Percentiles rank a stretch among this genome's conserved stretches.
These are phyloP conservation scores for Aphelenchoides fujianensis DNA, from an alignment of 1,140 invertebrate genomes.

Conservation along the genomic window DNA sequence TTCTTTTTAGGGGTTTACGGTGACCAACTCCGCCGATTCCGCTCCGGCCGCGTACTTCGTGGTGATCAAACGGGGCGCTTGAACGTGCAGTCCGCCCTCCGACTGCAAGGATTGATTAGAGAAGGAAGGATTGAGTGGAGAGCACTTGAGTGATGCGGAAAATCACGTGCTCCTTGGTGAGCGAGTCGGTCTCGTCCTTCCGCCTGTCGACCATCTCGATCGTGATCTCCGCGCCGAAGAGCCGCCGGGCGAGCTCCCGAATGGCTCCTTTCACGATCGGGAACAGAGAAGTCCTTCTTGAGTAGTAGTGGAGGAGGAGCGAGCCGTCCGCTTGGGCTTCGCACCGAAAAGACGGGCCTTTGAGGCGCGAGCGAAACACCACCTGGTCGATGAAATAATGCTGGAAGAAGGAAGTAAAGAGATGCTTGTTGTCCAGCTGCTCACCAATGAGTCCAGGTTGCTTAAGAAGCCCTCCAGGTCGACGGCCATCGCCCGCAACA, in stretches of 20 bases:
- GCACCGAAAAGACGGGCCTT: constrained; percentile 63
- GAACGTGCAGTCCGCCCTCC: not conserved
- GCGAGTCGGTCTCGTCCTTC: constrained; percentile 58
- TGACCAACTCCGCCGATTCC: constrained; percentile 2
- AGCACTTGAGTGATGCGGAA: constrained; percentile 57
- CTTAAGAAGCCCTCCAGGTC: constrained; percentile 59
- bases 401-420: not conserved
- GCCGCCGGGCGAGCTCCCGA: constrained; percentile 59
- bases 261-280: constrained; percentile 64
- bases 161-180: constrained; percentile 57
- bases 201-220: constrained; percentile 60
- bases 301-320: constrained; percentile 65
- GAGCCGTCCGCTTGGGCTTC: constrained; percentile 62
- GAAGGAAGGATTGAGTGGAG: no score
- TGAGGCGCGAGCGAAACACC: constrained; percentile 59
- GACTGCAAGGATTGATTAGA: not conserved
- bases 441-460: constrained; percentile 48
- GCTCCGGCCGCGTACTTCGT: not conserved
- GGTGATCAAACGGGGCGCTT: not conserved
- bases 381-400: constrained; percentile 56
- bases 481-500: constrained; percentile 55
- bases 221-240: constrained; percentile 61
- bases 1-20: constrained; percentile 4
- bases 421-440: not conserved
- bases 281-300: constrained; percentile 62